Conservation (phyloP, 2,797 vertebrate species). For the Gadopsis bispinosus region DNA sequence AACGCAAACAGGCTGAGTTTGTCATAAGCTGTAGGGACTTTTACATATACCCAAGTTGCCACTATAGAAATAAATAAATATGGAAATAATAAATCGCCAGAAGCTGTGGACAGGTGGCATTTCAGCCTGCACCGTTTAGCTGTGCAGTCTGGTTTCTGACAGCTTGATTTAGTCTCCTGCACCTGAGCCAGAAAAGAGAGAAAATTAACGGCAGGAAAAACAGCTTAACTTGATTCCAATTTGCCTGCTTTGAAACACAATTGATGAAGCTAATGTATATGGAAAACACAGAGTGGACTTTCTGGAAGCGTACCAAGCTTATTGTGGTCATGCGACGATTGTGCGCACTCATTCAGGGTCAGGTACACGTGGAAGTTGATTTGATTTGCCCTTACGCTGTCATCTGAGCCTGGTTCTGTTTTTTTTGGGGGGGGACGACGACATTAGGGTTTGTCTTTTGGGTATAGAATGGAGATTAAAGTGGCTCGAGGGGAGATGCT, state of each 20-base stretch:
- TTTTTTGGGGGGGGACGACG: constrained; percentile 5
- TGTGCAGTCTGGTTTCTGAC: constrained; percentile 81
- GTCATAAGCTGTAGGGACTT: constrained; percentile 46
- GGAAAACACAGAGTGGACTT: constrained; percentile 52
- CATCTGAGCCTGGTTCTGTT: constrained; percentile 54
- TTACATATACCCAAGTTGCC: constrained; percentile 63
- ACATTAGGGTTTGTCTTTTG: constrained; percentile 49
- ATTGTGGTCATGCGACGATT: constrained; percentile 36
- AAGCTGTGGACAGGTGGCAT: constrained; percentile 81
- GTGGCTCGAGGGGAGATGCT: constrained; percentile 62
- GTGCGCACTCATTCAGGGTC: constrained; percentile 30
- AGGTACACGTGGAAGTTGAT: constrained; percentile 37
- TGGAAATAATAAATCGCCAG: constrained; percentile 74
- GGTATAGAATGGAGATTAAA: constrained; percentile 69
- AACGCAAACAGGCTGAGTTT: constrained; percentile 31
- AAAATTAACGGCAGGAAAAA: constrained; percentile 65
- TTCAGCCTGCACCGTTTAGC: constrained; percentile 81
- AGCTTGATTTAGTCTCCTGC: constrained; percentile 81
- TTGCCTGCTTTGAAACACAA: constrained; percentile 71
- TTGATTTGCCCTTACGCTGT: constrained; percentile 38
- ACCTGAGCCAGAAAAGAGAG: constrained; percentile 71
- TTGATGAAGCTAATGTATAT: constrained; percentile 60
- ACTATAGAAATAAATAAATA: constrained; percentile 75
- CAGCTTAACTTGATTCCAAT: constrained; percentile 68
- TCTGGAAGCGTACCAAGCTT: constrained; percentile 32